Evolutionary conservation across 2,888 invertebrate genomes (phyloP).

Genomic region (Barypeithes pellucidus): DNA sequence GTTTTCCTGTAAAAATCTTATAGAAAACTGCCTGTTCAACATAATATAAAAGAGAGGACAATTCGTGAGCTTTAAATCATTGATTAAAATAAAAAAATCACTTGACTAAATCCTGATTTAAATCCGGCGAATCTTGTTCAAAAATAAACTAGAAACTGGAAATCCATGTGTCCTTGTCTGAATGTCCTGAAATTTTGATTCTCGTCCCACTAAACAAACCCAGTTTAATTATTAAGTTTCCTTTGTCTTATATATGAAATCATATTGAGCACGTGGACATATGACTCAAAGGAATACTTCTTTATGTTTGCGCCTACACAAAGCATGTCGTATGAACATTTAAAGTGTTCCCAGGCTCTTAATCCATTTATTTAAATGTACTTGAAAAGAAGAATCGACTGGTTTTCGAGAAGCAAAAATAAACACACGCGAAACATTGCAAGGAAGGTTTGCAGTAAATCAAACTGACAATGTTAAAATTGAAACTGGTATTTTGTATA

Average conservation of each 20-base stretch:
- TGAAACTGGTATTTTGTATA: conserved; percentile 29
- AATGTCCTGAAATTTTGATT: no score
- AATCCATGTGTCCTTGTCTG: no score
- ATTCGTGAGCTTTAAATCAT: no score
- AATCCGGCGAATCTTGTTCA: no score
- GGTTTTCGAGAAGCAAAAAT: conserved; percentile 29
- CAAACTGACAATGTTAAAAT: conserved; percentile 31
- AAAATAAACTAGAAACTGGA: no score
- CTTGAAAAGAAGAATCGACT: conserved; percentile 34
- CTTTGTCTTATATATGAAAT: conserved; percentile 12
- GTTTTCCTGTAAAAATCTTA: no score
- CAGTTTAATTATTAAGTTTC: no score
- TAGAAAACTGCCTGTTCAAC: no score
- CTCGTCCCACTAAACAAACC: no score
- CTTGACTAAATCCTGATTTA: no score
- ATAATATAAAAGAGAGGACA: no score
- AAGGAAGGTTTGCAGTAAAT: conserved; percentile 32
- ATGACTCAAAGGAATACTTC: conserved; percentile 17
- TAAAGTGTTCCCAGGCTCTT: conserved; percentile 33
- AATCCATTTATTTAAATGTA: conserved; percentile 39
- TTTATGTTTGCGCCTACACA: conserved; percentile 33
- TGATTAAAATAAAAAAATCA: no score
- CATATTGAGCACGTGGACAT: conserved; percentile 9
- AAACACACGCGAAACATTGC: conserved; percentile 35
- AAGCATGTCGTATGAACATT: conserved; percentile 18